Base-by-base conservation (phyloP, 2,888 invertebrate genomes). In the Sinohyriopsis cumingii region DNA sequence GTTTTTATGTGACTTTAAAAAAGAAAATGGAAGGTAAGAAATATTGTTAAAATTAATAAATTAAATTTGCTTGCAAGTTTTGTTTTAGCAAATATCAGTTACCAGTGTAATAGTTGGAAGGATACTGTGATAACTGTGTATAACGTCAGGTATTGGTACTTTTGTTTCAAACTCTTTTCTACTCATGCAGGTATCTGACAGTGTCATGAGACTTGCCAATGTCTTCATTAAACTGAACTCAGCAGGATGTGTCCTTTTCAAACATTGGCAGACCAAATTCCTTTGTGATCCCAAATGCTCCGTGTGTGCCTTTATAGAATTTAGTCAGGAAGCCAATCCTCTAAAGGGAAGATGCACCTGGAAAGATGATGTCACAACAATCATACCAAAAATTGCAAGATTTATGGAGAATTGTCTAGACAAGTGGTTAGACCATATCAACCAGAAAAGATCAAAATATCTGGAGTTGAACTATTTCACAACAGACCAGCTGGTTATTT, bases 401-500 rank as follows among this genome's bases (percentile, higher is more conserved):
- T 74, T 71, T 33, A 56, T 74, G 62, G 74, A 74, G 62, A 57
- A 64, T 6, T 74, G 74, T 45, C 67, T 68, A n/a, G 59, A 71
- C 20, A 77, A 82, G 24, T 86, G 86, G 86, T 60, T 77, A 28
- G 33, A 76, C 15, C 79, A 84, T 69, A 77, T 85, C 33, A 75
- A 72, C 3, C 53, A 73, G 15, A 76, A 79, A 55, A 68, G 86
- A 55, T 63, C 64, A 19, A 61, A 81, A 45, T 83, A 76, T 60
- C 69, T 73, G 18, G 74, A 74, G 9, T 76, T 86, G 64, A 86
- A 86, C 69, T 73, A 76, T 67, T 86, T 76, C 72, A 85, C 84
- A 20, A 82, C 83, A 2, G 81, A 82, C 63, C 86, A 86, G 72
- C 72, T 86, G 63, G 84, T 86, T 20, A 80, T 84, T 33, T 76